phyloP scores from a whole-genome alignment of 2,113 vertebrate genomes.

The Muntiacus muntjak region DNA sequence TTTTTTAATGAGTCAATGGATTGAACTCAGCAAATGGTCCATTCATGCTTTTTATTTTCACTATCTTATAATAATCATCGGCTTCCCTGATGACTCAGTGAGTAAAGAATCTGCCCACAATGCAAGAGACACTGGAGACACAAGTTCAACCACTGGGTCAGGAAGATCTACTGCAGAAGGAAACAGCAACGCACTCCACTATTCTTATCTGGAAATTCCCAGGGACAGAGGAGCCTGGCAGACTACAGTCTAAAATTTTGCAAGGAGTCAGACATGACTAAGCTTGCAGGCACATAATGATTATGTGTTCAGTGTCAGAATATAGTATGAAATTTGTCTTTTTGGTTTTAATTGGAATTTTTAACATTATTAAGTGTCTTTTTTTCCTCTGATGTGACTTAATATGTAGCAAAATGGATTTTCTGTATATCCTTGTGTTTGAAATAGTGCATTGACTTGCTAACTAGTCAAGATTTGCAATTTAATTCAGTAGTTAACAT shows the following conservation, averaged over 20 bases:
- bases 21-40: not conserved
- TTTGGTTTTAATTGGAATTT: not conserved
- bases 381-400: not conserved
- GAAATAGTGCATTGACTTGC: not conserved
- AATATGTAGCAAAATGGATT: not conserved
- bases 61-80: not conserved
- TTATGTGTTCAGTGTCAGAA: not conserved
- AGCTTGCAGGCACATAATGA: too few relatives aligned
- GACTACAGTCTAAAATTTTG: too few relatives aligned
- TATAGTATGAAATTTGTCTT: not conserved
- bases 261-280: too few relatives aligned
- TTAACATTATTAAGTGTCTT: not conserved
- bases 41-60: not conserved
- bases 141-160: too few relatives aligned
- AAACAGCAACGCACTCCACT: too few relatives aligned
- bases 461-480: not conserved
- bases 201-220: too few relatives aligned
- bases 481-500: not conserved
- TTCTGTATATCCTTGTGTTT: not conserved
- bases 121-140: too few relatives aligned
- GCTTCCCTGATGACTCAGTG: too few relatives aligned
- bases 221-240: too few relatives aligned
- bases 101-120: too few relatives aligned
- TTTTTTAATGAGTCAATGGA: not conserved
- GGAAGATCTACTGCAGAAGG: too few relatives aligned